Conservation (phyloP, 2,797 vertebrate genomes). For the Pachyuromys duprasi region DNA sequence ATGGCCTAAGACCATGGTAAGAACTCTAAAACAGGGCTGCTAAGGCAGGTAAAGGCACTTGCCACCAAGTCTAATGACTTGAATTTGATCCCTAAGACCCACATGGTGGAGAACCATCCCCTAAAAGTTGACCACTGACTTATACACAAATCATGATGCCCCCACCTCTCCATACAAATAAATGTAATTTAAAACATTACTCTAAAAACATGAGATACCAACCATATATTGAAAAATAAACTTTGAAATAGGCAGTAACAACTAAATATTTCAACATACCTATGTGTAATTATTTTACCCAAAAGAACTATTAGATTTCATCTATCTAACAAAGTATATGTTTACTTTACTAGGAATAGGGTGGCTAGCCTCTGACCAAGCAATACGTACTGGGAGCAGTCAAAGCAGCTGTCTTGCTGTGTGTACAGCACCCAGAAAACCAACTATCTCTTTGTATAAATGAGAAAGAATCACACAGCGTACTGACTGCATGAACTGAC, state of each 20-base stretch:
- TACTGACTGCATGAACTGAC: too few species aligned
- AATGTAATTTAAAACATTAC: neutral
- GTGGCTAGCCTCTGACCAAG: neutral
- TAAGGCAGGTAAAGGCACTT: neutral
- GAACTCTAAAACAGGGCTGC: neutral
- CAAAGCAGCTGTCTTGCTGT: neutral
- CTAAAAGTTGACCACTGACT: neutral
- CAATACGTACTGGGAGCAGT: fast-evolving
- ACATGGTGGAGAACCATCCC: neutral
- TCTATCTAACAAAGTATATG: neutral
- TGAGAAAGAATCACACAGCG: neutral
- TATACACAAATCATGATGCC: neutral
- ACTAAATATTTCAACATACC: neutral
- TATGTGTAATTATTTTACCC: neutral
- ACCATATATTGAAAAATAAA: neutral
- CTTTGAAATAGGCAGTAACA: neutral
- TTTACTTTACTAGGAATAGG: neutral
- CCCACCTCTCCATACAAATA: too few species aligned
- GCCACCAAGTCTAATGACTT: neutral
- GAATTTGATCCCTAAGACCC: neutral
- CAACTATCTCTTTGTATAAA: fast-evolving
- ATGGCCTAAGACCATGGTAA: neutral
- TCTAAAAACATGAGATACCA: neutral
- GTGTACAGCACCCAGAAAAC: neutral
- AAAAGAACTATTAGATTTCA: neutral